Evolutionary conservation across 2,888 invertebrate species (phyloP), one percentile per base, ranked within the genome.

Genomic region (Meghimatium bilineatum): DNA sequence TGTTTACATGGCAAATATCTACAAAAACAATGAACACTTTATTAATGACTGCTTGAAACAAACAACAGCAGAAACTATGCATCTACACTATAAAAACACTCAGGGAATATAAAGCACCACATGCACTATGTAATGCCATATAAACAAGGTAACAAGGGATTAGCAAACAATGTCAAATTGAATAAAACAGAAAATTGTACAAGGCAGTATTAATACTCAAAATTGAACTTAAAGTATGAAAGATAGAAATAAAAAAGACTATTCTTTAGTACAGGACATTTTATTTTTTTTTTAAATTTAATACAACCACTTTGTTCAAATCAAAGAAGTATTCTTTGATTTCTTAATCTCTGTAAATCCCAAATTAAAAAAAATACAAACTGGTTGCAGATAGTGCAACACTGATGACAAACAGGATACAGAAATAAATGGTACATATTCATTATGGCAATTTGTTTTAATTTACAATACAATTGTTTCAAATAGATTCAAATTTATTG

Each of bases 91-190:
- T 8, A 63, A 29, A 56, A 56, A 56, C 56, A n/a, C n/a, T 17
- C n/a, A n/a, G 29, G 63, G 63, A 63, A 63, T 63, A 63, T 63
- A 63, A 63, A 63, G 63, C 63, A 63, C 63, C 63, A 63, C n/a
- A n/a, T 1, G n/a, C 26, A 63, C 26, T n/a, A 2, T 3, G 63
- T 44, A 44, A 44, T 44, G 5, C 12, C 44, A 44, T 44, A 44
- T 44, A 44, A 44, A 44, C 44, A 44, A 44, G 44, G 12, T 44
- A 12, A 12, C 44, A 44, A 44, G 5, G 5, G 12, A 44, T 8
- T 44, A 44, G 12, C 12, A 44, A 44, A 44, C 44, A 44, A 44
- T 8, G 12, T 44, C 44, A 44, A 44, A 44, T 44, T 12, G 12
- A 44, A 44, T 44, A 12, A 44, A 44, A 44, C 44, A 44, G 44